phyloP scores from a whole-genome alignment of 2,113 vertebrate genomes.

The Festucalex cinctus region DNA sequence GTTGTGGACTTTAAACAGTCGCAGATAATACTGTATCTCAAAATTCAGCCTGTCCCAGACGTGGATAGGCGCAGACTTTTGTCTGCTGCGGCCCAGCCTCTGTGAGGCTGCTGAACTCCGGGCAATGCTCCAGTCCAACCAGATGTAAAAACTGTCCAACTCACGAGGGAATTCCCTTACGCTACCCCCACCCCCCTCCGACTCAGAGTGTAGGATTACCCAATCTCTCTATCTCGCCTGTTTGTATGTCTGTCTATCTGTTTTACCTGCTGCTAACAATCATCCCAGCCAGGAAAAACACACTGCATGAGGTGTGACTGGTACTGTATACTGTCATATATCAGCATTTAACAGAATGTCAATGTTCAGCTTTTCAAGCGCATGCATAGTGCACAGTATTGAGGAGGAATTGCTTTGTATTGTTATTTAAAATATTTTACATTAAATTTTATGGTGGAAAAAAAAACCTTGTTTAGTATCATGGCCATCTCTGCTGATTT shows the following conservation, averaged over 20 bases:
- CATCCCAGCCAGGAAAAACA: slow-evolving; percentile 65
- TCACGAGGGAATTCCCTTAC: slow-evolving; percentile 93
- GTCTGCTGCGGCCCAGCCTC: slow-evolving; percentile 45
- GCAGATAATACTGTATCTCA: slow-evolving; percentile 30
- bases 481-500: background rate
- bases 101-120: slow-evolving; percentile 60
- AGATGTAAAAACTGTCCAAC: slow-evolving; percentile 86
- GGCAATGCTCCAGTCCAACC: slow-evolving; percentile 76
- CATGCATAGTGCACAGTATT: background rate
- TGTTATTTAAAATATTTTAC: background rate
- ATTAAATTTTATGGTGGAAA: background rate
- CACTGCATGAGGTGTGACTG: slow-evolving; percentile 65
- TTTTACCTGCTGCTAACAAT: slow-evolving; percentile 59
- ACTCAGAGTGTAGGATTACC: slow-evolving; percentile 89
- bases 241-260: slow-evolving; percentile 29
- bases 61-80: slow-evolving; percentile 40
- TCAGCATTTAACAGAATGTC: background rate
- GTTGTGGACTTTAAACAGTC: slow-evolving; percentile 22
- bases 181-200: slow-evolving; percentile 57
- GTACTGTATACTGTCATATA: slow-evolving; percentile 56
- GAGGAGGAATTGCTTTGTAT: background rate
- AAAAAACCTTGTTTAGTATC: background rate
- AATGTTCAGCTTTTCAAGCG: background rate
- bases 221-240: slow-evolving; percentile 71
- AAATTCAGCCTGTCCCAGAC: slow-evolving; percentile 29